Conservation (phyloP, 2,797 vertebrate species). For the Huso huso region DNA sequence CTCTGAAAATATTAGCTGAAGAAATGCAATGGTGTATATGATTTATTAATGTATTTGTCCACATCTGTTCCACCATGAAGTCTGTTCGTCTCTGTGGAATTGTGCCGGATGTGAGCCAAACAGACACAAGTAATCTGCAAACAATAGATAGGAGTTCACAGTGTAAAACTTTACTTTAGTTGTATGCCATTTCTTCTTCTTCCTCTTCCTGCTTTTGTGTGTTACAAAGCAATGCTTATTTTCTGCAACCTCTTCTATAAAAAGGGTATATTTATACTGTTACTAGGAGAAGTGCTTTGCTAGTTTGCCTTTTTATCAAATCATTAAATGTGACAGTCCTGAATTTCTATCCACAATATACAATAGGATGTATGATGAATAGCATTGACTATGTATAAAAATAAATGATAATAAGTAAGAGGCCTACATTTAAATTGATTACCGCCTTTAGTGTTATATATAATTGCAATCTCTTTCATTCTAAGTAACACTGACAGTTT, state of each 20-base stretch:
- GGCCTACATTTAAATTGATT: no score
- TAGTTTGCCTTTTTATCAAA: constrained; percentile 6
- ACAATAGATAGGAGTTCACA: not conserved
- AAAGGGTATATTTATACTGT: constrained; percentile 10
- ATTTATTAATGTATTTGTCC: not conserved
- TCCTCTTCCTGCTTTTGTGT: not conserved
- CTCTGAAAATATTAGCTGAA: not conserved
- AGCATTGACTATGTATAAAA: not conserved
- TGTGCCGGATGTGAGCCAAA: not conserved
- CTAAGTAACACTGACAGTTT: no score
- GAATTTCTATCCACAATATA: not conserved
- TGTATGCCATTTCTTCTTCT: not conserved
- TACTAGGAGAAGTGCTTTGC: constrained; percentile 9
- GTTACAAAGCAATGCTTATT: not conserved
- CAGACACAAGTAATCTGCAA: not conserved
- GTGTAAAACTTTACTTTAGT: not conserved
- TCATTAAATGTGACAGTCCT: not conserved
- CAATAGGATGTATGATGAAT: not conserved
- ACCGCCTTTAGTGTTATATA: no score
- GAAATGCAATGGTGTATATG: not conserved
- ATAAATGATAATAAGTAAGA: no score
- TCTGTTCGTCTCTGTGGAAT: not conserved
- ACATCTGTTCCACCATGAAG: not conserved
- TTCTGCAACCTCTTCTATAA: no score
- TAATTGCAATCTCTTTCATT: no score